Evolutionary conservation across 2,797 vertebrate species (phyloP).

Genomic region (Gorsachius magnificus): DNA sequence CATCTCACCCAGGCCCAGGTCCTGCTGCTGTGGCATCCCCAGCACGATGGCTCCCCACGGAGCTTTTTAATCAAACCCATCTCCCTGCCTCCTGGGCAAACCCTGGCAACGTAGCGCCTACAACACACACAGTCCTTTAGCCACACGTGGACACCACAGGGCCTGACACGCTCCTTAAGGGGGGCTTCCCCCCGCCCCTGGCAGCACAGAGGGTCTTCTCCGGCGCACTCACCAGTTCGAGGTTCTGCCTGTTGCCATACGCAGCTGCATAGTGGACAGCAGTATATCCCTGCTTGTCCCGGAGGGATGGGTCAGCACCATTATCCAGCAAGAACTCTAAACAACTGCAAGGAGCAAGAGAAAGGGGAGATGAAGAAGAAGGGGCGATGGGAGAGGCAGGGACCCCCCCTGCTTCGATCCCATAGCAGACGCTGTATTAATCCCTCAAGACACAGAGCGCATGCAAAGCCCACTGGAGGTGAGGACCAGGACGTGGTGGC

Average conservation of each 20-base stretch:
- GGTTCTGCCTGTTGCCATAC: slow-evolving; percentile 94
- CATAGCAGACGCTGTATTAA: neutral
- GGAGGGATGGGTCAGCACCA: slow-evolving; percentile 93
- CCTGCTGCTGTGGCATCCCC: neutral
- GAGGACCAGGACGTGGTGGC: fast-evolving
- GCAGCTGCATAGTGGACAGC: slow-evolving; percentile 98
- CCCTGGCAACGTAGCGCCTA: neutral
- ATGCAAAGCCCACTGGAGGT: neutral
- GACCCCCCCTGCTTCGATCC: neutral
- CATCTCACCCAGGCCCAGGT: neutral
- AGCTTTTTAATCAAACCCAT: neutral
- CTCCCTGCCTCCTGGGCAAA: neutral
- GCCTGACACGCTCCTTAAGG: fast-evolving
- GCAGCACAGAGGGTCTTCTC: neutral
- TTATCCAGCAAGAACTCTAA: slow-evolving; percentile 96
- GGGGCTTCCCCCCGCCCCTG: fast-evolving
- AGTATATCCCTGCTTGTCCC: slow-evolving; percentile 94
- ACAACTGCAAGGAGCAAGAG: slow-evolving; percentile 77
- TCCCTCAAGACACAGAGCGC: neutral
- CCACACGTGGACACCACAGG: neutral
- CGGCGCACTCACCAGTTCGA: slow-evolving; percentile 86
- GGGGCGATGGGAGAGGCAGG: neutral
- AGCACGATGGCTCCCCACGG: neutral
- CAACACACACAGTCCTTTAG: neutral
- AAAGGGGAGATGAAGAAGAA: neutral